These are phyloP conservation scores for Hafferia zeledoni DNA, from an alignment of 2,797 vertebrate genomes.

Conservation along the genomic window DNA sequence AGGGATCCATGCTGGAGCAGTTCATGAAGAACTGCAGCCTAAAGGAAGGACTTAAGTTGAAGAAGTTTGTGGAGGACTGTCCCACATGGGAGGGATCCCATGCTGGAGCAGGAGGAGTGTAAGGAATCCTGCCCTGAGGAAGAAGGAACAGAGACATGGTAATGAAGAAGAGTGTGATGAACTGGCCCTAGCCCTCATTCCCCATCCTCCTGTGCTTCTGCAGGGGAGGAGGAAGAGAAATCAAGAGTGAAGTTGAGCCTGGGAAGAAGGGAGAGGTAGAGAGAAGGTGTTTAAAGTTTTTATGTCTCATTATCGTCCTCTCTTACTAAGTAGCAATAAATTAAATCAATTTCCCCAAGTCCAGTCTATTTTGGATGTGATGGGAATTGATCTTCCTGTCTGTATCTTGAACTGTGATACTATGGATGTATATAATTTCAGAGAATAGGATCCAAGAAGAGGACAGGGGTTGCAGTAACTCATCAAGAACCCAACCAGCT, in stretches of 20 bases:
- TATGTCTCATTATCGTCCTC: neutral
- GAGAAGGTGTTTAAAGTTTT: neutral
- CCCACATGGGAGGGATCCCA: neutral
- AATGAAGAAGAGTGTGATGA: neutral
- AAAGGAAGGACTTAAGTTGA: neutral
- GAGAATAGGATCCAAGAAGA: neutral
- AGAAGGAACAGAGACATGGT: neutral
- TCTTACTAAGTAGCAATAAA: neutral
- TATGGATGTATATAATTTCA: neutral
- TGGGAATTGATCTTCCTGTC: neutral
- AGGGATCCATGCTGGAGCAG: neutral
- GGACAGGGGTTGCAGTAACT: neutral
- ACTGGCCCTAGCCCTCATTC: neutral
- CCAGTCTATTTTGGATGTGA: neutral
- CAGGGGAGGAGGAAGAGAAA: neutral
- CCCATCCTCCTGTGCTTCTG: rapidly evolving
- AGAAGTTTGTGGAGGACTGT: neutral
- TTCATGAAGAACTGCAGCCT: neutral
- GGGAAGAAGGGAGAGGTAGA: neutral
- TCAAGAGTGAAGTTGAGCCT: neutral
- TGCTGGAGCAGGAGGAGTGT: neutral
- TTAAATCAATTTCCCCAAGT: neutral
- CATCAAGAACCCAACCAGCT: neutral
- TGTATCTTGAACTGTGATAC: neutral
- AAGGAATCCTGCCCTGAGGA: neutral